Evolutionary conservation across 1,140 invertebrate genomes (phyloP), one percentile per base, ranked within the genome.

Genomic region (Calliphora vicina): DNA sequence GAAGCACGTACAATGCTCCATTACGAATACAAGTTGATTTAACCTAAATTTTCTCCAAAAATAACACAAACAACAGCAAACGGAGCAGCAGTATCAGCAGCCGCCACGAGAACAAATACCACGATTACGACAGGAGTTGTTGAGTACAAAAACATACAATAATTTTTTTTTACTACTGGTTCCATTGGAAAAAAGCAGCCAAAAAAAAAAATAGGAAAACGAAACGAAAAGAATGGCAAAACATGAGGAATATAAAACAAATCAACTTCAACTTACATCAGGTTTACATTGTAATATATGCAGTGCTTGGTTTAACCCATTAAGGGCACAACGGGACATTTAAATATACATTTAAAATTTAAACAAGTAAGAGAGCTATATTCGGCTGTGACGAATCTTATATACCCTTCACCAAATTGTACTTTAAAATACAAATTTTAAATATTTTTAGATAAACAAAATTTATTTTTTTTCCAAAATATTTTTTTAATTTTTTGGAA

Each of bases 11-110:
- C 73, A 76, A 76, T 76, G 73, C 27, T 20, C 73, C 73, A 76
- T 76, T 76, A 76, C 73, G 27, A 42, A 76, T 76, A 42, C 73
- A 76, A 42, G 73, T 76, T 76, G 73, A 76, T 76, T 76, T 76
- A 76, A 76, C 73, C 73, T 76, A 76, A 76, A 76, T 76, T 42
- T 76, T 13, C 4, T n/a, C n/a, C n/a, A n/a, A n/a, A n/a, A n/a
- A n/a, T n/a, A n/a, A n/a, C n/a, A n/a, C 15, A 76, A 27, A 73
- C 50, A n/a, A n/a, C 50, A 57, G 13, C 50, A 57, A 57, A 1
- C 4, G 17, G 57, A 61, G 57, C 57, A 61, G n/a, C 57, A 61
- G 57, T 61, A 61, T 13, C 61, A 67, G 61, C 61, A 67, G 4
- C n/a, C 4, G 61, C 61, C n/a, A 23, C 1, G 23, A 67, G 61